Base-by-base conservation (phyloP, 2,888 invertebrate species). In the Andrena haemorrhoa region DNA sequence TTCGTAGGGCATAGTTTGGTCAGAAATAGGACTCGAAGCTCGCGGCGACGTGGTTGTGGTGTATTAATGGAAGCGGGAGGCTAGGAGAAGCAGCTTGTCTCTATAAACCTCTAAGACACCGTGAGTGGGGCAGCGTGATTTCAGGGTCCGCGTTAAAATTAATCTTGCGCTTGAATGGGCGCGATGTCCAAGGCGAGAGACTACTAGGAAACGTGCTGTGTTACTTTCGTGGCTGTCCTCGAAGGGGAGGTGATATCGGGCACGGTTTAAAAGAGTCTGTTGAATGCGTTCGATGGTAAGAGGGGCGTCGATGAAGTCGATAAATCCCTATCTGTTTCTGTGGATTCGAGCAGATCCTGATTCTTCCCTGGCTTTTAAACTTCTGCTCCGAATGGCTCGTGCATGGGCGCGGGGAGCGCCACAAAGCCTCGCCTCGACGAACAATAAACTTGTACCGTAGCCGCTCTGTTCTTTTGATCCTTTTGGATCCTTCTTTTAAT, bases 11-110 rank as follows among this genome's bases (percentile, higher is more conserved):
- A 69, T 68, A 74, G 51, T 72, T 60, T 73, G 51, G 31, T 51
- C 72, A 23, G 33, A 47, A 73, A 72, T 76, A 61, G 84, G 74
- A 66, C 60, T 53, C 26, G 12, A 76, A 53, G 74, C 82, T 51
- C 51, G 47, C 53, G 72, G 72, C 84, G 77, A 68, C 35, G 69
- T 56, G 69, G 64, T 75, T 64, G 79, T 60, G 79, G 29, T 83
- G 78, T 85, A 83, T 87, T 87, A 83, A 82, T 87, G 87, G 86
- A 85, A 78, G 79, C 80, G 33, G 69, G 84, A 79, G 76, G 79
- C 69, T 35, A 65, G 47, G 58, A 29, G 41, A 53, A 70, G 61
- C 72, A 49, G 61, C 60, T 70, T 63, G 60, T 73, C 70, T 35
- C 65, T 70, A 47, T 41, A 41, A 29, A 47, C 63, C 75, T 71